Evolutionary conservation across 2,888 invertebrate species (phyloP).

Genomic region (Apoda limacodes): DNA sequence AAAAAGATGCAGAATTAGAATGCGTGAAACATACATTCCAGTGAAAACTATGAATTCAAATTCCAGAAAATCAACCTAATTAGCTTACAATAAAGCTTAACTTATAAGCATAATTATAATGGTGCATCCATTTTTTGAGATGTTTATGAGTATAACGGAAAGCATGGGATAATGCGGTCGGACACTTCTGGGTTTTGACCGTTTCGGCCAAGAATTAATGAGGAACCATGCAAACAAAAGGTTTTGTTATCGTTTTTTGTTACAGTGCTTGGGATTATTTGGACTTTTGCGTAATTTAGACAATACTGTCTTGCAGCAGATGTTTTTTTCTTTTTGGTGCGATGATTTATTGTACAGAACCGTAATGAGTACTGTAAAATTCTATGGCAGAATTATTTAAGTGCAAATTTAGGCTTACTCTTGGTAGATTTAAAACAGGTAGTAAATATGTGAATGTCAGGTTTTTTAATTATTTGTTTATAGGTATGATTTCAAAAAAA

Average conservation of each 20-base stretch:
- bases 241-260: slow-evolving; percentile 53
- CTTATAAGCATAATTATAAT: slow-evolving; percentile 5
- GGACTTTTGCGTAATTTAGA: slow-evolving; percentile 64
- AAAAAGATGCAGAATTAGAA: slow-evolving; percentile 45
- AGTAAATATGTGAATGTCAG: no score
- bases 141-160: slow-evolving; percentile 57
- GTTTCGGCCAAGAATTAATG: slow-evolving; percentile 56
- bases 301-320: slow-evolving; percentile 21
- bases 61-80: slow-evolving; percentile 10
- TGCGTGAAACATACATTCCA: slow-evolving; percentile 38
- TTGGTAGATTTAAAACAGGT: no score
- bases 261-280: slow-evolving; percentile 48
- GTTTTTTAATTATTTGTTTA: no score
- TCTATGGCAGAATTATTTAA: no score
- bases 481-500: no score
- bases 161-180: slow-evolving; percentile 43
- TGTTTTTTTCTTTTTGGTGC: neutral
- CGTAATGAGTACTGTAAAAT: no score
- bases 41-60: slow-evolving; percentile 1
- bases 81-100: neutral
- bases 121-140: slow-evolving; percentile 39
- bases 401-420: no score
- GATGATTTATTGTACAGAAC: neutral
- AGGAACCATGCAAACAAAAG: slow-evolving; percentile 61
- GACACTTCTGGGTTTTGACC: slow-evolving; percentile 47